phyloP scores from a whole-genome alignment of 1,140 invertebrate species.

The Adoxophyes honmai region DNA sequence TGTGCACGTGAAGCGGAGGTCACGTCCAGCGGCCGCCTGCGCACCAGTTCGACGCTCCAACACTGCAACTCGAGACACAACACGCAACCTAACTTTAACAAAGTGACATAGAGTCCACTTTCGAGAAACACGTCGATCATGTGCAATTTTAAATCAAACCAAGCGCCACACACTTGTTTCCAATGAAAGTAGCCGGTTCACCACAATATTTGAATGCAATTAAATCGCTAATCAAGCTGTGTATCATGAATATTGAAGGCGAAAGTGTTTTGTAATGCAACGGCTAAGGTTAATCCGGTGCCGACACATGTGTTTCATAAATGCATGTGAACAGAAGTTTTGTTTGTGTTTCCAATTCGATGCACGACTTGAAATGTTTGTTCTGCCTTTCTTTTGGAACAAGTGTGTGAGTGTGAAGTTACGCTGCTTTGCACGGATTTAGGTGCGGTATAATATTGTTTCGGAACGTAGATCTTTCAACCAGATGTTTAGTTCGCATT shows the following conservation, averaged over 20 bases:
- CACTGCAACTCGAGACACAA: slow-evolving; percentile 22
- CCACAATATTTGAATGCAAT: slow-evolving; percentile 22
- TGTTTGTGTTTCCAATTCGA: neutral
- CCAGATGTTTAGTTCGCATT: neutral
- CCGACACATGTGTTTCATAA: slow-evolving; percentile 21
- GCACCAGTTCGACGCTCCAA: slow-evolving; percentile 47
- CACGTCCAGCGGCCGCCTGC: slow-evolving; percentile 46
- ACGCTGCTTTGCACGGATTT: neutral
- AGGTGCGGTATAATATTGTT: neutral
- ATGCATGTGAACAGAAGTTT: neutral
- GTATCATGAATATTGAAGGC: slow-evolving; percentile 43
- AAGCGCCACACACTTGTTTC: slow-evolving; percentile 10
- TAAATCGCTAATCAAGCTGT: slow-evolving; percentile 34
- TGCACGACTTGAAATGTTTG: neutral
- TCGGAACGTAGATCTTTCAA: neutral
- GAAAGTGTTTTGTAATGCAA: slow-evolving; percentile 27
- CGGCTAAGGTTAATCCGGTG: slow-evolving; percentile 17
- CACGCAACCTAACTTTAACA: slow-evolving; percentile 11
- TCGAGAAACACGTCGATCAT: neutral
- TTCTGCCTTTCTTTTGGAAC: too few relatives aligned
- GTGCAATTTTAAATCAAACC: neutral
- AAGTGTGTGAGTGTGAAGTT: neutral
- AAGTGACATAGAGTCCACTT: neutral
- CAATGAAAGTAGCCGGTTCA: slow-evolving; percentile 21
- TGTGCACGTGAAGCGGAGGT: slow-evolving; percentile 45